A percentile compares a stretch with the other conserved stretches of the same genome.
These are phyloP conservation scores for Paralvinella palmiformis DNA, from an alignment of 1,140 invertebrate genomes.

Conservation along the genomic window DNA sequence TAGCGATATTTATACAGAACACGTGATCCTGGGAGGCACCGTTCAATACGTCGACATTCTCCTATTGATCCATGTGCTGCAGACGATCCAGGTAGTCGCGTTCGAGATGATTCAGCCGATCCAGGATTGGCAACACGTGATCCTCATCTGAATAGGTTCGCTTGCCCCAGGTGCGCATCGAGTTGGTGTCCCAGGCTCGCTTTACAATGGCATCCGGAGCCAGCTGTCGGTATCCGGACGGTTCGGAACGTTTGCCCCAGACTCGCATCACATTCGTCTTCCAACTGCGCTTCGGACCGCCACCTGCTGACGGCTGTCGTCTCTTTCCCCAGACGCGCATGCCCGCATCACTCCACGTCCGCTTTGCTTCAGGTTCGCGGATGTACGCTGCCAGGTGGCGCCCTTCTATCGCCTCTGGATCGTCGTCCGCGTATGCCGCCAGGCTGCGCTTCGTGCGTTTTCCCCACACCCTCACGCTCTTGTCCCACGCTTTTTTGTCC, in stretches of 20 bases:
- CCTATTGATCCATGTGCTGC: too few relatives aligned
- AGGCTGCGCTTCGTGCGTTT: not conserved
- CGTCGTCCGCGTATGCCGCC: not conserved
- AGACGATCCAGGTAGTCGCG: too few relatives aligned
- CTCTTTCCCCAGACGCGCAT: slow-evolving; percentile 10
- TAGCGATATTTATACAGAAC: too few relatives aligned
- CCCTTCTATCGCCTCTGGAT: slow-evolving; percentile 2
- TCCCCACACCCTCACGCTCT: slow-evolving; percentile 16
- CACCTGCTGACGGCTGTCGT: not conserved
- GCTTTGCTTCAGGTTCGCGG: not conserved
- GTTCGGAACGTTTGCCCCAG: slow-evolving; percentile 15
- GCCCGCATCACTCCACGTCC: not conserved
- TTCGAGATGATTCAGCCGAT: too few relatives aligned
- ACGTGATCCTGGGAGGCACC: too few relatives aligned
- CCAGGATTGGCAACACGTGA: too few relatives aligned
- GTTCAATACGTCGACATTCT: too few relatives aligned
- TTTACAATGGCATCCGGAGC: too few relatives aligned
- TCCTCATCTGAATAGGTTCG: too few relatives aligned
- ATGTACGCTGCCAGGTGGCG: slow-evolving; percentile 10
- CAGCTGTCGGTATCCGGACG: too few relatives aligned
- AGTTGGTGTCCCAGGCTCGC: too few relatives aligned
- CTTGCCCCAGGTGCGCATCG: too few relatives aligned
- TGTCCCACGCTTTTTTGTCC: slow-evolving; percentile 14
- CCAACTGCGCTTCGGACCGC: slow-evolving; percentile 7
- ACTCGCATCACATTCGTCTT: slow-evolving; percentile 12